Percentiles rank a stretch among this genome's conserved stretches.
phyloP scores from a whole-genome alignment of 1,140 invertebrate species.

The Sitophilus oryzae region DNA sequence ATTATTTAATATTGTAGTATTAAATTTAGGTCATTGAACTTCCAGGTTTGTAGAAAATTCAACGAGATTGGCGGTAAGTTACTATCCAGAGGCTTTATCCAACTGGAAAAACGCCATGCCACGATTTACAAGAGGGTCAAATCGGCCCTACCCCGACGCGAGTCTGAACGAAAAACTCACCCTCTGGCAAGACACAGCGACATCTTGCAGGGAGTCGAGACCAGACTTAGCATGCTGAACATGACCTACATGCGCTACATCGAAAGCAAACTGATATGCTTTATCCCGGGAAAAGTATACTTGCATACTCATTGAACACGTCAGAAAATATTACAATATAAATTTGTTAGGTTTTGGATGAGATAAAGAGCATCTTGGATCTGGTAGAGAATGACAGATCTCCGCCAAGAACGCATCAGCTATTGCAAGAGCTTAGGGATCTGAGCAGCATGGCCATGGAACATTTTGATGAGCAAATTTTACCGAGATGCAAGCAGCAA shows the following conservation, averaged over 20 bases:
- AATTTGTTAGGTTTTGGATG: constrained; percentile 72
- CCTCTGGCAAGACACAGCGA: constrained; percentile 79
- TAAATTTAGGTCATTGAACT: too few relatives aligned
- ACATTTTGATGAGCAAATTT: constrained; percentile 89
- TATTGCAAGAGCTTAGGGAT: constrained; percentile 81
- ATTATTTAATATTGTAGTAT: not conserved
- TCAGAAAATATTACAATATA: not conserved
- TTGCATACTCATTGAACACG: not conserved
- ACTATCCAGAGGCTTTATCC: constrained; percentile 74
- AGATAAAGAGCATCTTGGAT: constrained; percentile 69
- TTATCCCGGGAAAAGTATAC: constrained; percentile 83
- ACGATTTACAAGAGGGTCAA: constrained; percentile 72
- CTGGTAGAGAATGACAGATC: constrained; percentile 60
- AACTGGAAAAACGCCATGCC: constrained; percentile 71
- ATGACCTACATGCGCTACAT: constrained; percentile 91
- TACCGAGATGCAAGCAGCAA: constrained; percentile 49
- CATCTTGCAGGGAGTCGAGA: constrained; percentile 85
- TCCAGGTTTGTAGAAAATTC: constrained; percentile 79
- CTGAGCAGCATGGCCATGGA: constrained; percentile 96
- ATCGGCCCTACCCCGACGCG: constrained; percentile 73
- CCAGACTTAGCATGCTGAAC: constrained; percentile 80
- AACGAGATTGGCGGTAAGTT: constrained; percentile 67
- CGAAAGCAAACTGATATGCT: constrained; percentile 76
- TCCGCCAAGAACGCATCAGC: constrained; percentile 73
- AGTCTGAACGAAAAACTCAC: constrained; percentile 82